Evolutionary conservation across 2,888 invertebrate genomes (phyloP).

Genomic region (Cyaniris semiargus): DNA sequence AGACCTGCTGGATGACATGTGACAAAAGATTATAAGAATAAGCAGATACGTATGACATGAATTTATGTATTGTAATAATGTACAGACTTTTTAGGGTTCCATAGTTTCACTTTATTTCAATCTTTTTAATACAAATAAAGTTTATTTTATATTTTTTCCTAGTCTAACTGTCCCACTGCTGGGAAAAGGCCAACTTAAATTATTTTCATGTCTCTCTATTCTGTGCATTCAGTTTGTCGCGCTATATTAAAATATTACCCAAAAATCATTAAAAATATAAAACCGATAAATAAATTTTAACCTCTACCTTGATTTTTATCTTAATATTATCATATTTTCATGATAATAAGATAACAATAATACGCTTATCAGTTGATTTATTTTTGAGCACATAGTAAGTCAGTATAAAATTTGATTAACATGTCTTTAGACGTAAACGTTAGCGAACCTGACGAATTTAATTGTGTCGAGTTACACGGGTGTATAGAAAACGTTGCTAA

Average conservation of each 20-base stretch:
- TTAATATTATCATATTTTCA: not conserved
- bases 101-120: no score
- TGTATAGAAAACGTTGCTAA: slow-evolving; percentile 57
- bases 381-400: slow-evolving; percentile 28
- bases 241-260: not conserved
- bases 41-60: not conserved
- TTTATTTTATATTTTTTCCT: no score
- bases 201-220: not conserved
- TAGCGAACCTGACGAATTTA: slow-evolving; percentile 71
- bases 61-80: no score
- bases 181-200: no score
- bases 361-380: slow-evolving; percentile 36
- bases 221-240: no score
- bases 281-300: not conserved
- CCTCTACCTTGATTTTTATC: not conserved
- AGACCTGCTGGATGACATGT: slow-evolving; percentile 54
- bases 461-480: slow-evolving; percentile 61
- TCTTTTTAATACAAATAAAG: no score
- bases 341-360: slow-evolving; percentile 25
- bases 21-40: not conserved
- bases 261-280: not conserved
- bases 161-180: not conserved
- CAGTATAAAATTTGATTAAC: slow-evolving; percentile 38
- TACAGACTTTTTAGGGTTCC: no score
- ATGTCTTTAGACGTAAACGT: slow-evolving; percentile 75